Evolutionary conservation across 1,140 invertebrate genomes (phyloP), one percentile per base, ranked within the genome.

Genomic region (Calephelis virginiensis): DNA sequence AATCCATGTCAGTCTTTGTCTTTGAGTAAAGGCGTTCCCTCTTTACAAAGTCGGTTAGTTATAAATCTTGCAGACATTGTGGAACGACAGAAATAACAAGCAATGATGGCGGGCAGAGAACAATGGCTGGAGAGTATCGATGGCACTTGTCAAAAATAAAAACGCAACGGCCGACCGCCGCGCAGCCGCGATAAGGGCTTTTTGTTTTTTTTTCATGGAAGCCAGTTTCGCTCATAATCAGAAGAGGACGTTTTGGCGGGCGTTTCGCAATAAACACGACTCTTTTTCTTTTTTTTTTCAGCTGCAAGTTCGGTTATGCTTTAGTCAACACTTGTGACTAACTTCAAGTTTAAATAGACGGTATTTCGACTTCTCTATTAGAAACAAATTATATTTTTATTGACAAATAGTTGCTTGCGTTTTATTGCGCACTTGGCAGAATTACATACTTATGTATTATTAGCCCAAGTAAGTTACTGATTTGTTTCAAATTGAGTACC

Each of bases 121-220:
- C 83, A 84, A 85, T 85, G 77, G 82, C 64, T 69, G 67, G 71
- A 69, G 72, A 68, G 73, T 81, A 83, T 82, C 78, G 80, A 86
- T 86, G 78, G 83, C 77, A 82, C 81, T 88, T 81, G 82, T 86
- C 80, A 88, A 84, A 85, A 88, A 84, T 84, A 85, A 86, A 85
- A 85, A 75, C 73, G 70, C 70, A 69, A 62, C 70, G 75, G 66
- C 63, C 71, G 76, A 69, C 69, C 75, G 72, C 75, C 70, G 69
- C 69, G 68, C 56, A 67, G 67, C 61, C 69, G 72, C 70, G 76
- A 75, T 80, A 80, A 74, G 68, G 67, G 67, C 64, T 60, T 65
- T 45, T 62, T 50, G 63, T 62, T 76, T 78, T 68, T 66, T 71
- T 77, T 76, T 73, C 74, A 73, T 72, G 76, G 71, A 70, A 78